phyloP scores from a whole-genome alignment of 2,888 invertebrate genomes.

The Capitulum mitella region DNA sequence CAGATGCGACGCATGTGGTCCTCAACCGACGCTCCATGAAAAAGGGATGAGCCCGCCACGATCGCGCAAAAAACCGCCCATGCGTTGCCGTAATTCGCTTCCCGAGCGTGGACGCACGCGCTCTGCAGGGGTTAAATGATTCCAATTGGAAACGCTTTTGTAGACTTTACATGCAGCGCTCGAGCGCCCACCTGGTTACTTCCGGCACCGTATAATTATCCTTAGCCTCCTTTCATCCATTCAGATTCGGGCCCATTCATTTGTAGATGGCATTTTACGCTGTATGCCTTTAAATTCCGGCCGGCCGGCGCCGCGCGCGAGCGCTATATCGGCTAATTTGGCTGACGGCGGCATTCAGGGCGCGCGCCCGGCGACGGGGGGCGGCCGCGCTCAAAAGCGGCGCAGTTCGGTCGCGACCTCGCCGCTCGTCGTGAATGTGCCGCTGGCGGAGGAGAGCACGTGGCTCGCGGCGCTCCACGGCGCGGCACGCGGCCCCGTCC shows the following conservation, averaged over 20 bases:
- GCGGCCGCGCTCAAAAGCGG: background rate
- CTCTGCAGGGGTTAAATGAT: slow-evolving; percentile 2
- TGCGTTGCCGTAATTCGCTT: background rate
- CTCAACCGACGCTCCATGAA: background rate
- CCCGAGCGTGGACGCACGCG: background rate
- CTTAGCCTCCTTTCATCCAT: slow-evolving; percentile 15
- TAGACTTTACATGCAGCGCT: background rate
- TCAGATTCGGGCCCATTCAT: background rate
- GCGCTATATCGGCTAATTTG: slow-evolving; percentile 13
- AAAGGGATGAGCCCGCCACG: background rate
- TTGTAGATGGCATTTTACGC: slow-evolving; percentile 10
- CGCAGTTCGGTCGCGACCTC: too few relatives aligned
- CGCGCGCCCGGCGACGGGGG: background rate
- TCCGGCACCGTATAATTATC: background rate
- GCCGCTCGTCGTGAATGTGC: too few relatives aligned
- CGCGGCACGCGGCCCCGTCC: too few relatives aligned
- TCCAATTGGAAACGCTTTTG: slow-evolving; percentile 5
- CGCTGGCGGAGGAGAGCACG: too few relatives aligned
- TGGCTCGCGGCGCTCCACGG: too few relatives aligned
- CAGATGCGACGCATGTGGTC: background rate
- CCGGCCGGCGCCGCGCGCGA: background rate
- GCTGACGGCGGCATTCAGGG: background rate
- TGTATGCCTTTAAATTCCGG: slow-evolving; percentile 6
- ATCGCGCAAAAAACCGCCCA: background rate
- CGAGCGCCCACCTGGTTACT: background rate